A percentile compares a stretch with the other conserved stretches of the same genome.
These are phyloP conservation scores for Sycobia sp. DNA, from an alignment of 1,140 invertebrate species.

Conservation along the genomic window DNA sequence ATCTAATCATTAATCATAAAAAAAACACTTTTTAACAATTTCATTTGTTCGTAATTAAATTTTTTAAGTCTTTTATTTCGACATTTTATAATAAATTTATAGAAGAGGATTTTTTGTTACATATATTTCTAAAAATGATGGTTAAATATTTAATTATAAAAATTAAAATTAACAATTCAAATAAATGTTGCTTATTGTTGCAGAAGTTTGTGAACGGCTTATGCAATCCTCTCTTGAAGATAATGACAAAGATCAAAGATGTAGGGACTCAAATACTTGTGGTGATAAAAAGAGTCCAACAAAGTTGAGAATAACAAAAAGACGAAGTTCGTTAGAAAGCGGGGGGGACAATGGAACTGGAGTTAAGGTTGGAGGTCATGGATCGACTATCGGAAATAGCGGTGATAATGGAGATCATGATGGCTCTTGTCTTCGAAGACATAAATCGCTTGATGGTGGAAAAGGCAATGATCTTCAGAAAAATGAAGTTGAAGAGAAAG, in stretches of 20 bases:
- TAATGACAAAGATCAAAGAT: not conserved
- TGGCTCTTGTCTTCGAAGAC: constrained; percentile 58
- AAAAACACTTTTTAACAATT: not conserved
- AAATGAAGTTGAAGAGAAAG: constrained; percentile 58
- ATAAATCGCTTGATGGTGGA: constrained; percentile 67
- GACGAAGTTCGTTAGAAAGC: constrained; percentile 66
- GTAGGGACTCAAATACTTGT: not conserved
- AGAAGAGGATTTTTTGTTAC: not conserved
- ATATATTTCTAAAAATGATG: too few relatives aligned
- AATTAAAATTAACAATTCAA: too few relatives aligned
- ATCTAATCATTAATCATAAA: not conserved
- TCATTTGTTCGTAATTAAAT: not conserved
- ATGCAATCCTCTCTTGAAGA: not conserved
- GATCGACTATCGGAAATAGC: constrained; percentile 43
- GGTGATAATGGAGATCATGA: constrained; percentile 58
- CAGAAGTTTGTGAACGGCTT: constrained; percentile 13
- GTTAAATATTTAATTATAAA: too few relatives aligned
- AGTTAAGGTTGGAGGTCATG: constrained; percentile 33
- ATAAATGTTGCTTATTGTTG: too few relatives aligned
- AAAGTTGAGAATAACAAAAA: constrained; percentile 49
- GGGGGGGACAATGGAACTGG: constrained; percentile 56
- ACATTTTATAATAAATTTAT: not conserved
- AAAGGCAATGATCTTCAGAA: constrained; percentile 64
- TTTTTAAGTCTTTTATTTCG: not conserved
- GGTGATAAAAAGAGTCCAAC: constrained; percentile 52